These are phyloP conservation scores for Pemphigus obesinymphae DNA, from an alignment of 1,140 invertebrate genomes.

Conservation along the genomic window DNA sequence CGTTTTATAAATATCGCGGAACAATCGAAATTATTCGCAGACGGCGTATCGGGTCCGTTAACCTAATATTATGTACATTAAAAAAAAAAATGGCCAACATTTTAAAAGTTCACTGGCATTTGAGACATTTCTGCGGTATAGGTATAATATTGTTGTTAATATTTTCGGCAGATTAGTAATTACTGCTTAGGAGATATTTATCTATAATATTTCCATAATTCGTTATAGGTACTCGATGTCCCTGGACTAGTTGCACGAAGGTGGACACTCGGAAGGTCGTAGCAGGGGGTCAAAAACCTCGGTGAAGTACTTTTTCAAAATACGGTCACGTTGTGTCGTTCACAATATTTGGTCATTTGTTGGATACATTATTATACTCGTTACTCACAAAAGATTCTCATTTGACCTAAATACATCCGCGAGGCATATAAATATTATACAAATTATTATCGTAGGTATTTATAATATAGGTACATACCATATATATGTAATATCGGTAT, in stretches of 20 bases:
- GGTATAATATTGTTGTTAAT: no score
- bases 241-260: constrained; percentile 33
- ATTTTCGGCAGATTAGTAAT: not conserved
- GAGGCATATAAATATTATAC: not conserved
- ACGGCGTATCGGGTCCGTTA: not conserved
- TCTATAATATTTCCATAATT: constrained; percentile 13
- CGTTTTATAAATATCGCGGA: not conserved
- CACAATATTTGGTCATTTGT: not conserved
- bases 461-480: no score
- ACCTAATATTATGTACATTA: no score
- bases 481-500: not conserved
- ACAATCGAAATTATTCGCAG: not conserved
- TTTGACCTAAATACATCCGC: not conserved
- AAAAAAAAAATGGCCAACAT: no score
- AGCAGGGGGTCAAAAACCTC: constrained; percentile 22
- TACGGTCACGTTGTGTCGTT: not conserved
- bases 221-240: constrained; percentile 28
- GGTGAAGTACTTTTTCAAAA: not conserved
- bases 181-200: not conserved
- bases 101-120: not conserved
- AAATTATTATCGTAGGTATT: no score
- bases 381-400: not conserved
- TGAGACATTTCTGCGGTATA: not conserved
- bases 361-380: not conserved
- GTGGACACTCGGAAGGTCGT: constrained; percentile 13